Percentiles rank a stretch among this genome's conserved stretches.
phyloP scores from a whole-genome alignment of 2,888 invertebrate genomes.

The Serrognathus titanus region DNA sequence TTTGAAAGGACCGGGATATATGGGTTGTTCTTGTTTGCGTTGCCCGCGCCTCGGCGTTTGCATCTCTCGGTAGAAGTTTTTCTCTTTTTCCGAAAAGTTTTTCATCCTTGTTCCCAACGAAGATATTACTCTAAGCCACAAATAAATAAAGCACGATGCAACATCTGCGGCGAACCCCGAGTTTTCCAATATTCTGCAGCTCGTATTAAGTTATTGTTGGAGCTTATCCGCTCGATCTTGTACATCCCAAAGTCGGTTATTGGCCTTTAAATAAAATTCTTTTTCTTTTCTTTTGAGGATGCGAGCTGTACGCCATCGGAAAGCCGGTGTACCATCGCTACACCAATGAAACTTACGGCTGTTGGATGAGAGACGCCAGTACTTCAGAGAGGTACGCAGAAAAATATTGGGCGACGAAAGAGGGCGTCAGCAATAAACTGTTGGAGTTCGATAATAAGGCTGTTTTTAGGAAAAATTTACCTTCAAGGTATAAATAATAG shows the following conservation, averaged over 20 bases:
- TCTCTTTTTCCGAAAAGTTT: too few relatives aligned
- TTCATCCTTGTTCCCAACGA: too few relatives aligned
- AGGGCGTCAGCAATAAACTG: conserved; percentile 67
- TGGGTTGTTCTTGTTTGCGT: too few relatives aligned
- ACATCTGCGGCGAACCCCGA: neutral
- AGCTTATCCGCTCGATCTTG: neutral
- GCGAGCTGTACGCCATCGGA: conserved; percentile 85
- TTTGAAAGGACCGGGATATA: too few relatives aligned
- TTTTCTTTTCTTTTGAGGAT: conserved; percentile 54
- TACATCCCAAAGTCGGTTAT: neutral
- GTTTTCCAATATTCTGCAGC: too few relatives aligned
- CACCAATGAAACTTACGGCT: conserved; percentile 73
- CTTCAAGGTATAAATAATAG: conserved; percentile 46
- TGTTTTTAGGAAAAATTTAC: conserved; percentile 59
- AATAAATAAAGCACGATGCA: neutral
- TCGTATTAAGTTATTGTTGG: neutral
- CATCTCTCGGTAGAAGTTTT: too few relatives aligned
- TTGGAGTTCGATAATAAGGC: conserved; percentile 76
- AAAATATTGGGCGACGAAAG: conserved; percentile 81
- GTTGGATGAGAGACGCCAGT: conserved; percentile 80
- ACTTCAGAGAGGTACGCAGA: conserved; percentile 58
- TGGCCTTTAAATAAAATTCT: conserved; percentile 2
- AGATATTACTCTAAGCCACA: too few relatives aligned
- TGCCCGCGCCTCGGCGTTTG: too few relatives aligned
- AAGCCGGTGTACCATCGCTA: conserved; percentile 87